phyloP scores from a whole-genome alignment of 1,140 invertebrate species.

The Asbolus verrucosus region DNA sequence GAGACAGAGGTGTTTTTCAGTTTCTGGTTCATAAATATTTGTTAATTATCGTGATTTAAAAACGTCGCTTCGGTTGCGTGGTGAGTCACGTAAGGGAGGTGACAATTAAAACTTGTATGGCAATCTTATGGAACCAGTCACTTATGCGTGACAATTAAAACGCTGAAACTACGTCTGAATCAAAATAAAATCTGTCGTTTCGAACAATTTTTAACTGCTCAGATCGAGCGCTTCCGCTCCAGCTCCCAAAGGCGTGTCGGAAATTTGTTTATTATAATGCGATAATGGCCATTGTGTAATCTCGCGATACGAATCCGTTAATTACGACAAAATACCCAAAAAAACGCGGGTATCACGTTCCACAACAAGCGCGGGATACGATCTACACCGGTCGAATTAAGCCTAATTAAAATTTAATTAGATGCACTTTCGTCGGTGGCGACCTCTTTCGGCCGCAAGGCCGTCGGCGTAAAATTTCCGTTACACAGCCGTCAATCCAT shows the following conservation, averaged over 20 bases:
- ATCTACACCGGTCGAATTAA: too few species aligned
- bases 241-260: slow-evolving; percentile 2
- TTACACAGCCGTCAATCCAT: too few species aligned
- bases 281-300: slow-evolving; percentile 1
- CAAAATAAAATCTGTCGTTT: slow-evolving; percentile 3
- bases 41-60: too few species aligned
- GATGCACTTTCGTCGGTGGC: not conserved
- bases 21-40: too few species aligned
- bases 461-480: too few species aligned
- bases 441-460: too few species aligned
- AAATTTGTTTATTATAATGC: slow-evolving; percentile 6
- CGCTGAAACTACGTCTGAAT: not conserved
- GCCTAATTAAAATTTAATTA: slow-evolving; percentile 4
- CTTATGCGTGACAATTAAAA: slow-evolving; percentile 10
- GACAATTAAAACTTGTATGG: slow-evolving; percentile 10
- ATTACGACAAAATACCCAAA: not conserved
- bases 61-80: too few species aligned
- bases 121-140: slow-evolving; percentile 7
- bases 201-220: not conserved
- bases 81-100: slow-evolving; percentile 25
- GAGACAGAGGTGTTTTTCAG: too few species aligned
- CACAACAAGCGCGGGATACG: not conserved
- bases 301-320: slow-evolving; percentile 6
- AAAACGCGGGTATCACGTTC: not conserved
- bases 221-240: slow-evolving; percentile 1